phyloP scores from a whole-genome alignment of 2,888 invertebrate genomes.

The Lithodes maja region DNA sequence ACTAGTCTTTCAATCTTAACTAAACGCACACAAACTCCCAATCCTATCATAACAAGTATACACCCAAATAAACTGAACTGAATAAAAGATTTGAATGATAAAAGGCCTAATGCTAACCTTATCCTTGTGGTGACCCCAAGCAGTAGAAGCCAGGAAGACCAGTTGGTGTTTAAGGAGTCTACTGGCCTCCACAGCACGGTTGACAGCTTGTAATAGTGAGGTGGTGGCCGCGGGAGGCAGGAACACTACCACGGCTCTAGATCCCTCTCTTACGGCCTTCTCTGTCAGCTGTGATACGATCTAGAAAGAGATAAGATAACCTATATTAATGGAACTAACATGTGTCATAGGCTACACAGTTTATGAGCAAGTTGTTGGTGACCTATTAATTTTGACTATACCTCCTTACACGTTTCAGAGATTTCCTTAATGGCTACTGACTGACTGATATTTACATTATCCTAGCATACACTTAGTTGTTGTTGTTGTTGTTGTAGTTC shows the following conservation, averaged over 20 bases:
- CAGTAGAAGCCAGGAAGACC: slow-evolving; percentile 58
- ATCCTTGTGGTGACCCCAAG: slow-evolving; percentile 69
- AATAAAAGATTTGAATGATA: neutral
- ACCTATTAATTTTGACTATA: no score
- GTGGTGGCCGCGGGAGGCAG: slow-evolving; percentile 69
- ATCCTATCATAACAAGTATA: neutral
- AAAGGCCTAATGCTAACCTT: slow-evolving; percentile 14
- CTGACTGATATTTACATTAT: no score
- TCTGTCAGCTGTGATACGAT: slow-evolving; percentile 70
- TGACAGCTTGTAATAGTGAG: slow-evolving; percentile 70
- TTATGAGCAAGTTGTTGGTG: no score
- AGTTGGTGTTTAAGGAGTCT: slow-evolving; percentile 53
- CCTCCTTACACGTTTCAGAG: no score
- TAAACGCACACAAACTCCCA: neutral
- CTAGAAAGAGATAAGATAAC: neutral
- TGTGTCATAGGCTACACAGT: no score
- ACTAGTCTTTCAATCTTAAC: no score
- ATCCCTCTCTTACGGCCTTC: slow-evolving; percentile 71
- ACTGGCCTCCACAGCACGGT: slow-evolving; percentile 59
- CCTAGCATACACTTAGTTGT: no score
- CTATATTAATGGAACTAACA: no score
- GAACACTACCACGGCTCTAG: slow-evolving; percentile 72
- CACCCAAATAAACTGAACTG: neutral
- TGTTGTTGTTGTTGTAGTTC: no score
- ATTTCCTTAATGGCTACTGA: no score